Conservation (phyloP, 1,140 invertebrate genomes). For the Macrosteles quadrilineatus region DNA sequence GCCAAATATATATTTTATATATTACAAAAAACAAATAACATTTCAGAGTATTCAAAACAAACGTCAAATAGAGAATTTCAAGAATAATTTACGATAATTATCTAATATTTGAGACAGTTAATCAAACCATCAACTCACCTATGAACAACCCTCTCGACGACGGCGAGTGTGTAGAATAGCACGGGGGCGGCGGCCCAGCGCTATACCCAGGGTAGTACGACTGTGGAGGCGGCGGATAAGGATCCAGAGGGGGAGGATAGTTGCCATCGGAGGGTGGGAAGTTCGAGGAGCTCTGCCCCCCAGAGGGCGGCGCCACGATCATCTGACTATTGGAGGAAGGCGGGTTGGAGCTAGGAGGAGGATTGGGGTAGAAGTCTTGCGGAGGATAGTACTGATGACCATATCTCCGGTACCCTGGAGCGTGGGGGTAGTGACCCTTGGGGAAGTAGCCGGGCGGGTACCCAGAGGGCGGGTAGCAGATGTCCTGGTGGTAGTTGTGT, state of each 20-base stretch:
- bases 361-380: conserved; percentile 41
- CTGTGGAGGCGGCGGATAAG: conserved; percentile 54
- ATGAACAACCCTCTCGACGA: conserved; percentile 57
- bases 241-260: conserved; percentile 40
- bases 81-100: too few relatives aligned
- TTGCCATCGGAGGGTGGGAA: conserved; percentile 51
- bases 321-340: conserved; percentile 36
- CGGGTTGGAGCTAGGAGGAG: conserved; percentile 38
- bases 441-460: conserved; percentile 50
- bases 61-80: too few relatives aligned
- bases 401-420: conserved; percentile 45
- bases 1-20: too few relatives aligned
- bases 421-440: conserved; percentile 45
- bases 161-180: conserved; percentile 69
- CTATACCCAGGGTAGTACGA: conserved; percentile 64
- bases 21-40: too few relatives aligned
- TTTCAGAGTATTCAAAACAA: too few relatives aligned
- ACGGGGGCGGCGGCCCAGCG: conserved; percentile 53
- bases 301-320: conserved; percentile 50
- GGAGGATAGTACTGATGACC: conserved; percentile 48
- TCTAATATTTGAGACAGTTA: too few relatives aligned
- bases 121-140: conserved; percentile 39
- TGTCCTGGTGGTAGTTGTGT: conserved; percentile 55
- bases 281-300: conserved; percentile 42
- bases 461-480: conserved; percentile 62